Conservation (phyloP, 2,888 invertebrate species). For the Tetragonisca angustula region DNA sequence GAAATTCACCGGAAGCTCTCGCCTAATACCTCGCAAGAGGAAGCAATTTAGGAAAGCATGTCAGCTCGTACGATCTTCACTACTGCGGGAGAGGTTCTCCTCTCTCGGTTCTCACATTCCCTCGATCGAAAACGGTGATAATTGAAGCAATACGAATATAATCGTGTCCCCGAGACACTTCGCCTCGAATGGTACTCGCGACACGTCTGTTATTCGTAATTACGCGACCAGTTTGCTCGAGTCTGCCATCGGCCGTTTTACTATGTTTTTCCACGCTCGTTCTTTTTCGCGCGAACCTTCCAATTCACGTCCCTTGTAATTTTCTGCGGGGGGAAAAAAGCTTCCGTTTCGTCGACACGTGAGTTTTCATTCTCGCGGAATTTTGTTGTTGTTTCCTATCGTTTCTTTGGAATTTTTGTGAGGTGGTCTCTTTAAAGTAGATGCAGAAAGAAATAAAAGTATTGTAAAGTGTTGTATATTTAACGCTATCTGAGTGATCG, state of each 20-base stretch:
- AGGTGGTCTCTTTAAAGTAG: too few species aligned
- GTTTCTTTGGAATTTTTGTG: background rate
- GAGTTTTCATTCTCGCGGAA: background rate
- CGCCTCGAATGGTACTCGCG: background rate
- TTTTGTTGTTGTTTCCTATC: too few species aligned
- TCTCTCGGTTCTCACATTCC: conserved; percentile 17
- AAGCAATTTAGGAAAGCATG: conserved; percentile 59
- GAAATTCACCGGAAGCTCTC: conserved; percentile 45
- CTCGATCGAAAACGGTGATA: conserved; percentile 19
- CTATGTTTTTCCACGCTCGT: background rate
- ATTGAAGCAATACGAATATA: conserved; percentile 20
- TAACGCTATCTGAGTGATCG: too few species aligned
- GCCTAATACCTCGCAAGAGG: conserved; percentile 58
- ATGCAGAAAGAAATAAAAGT: too few species aligned
- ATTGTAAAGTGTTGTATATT: too few species aligned
- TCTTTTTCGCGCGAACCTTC: background rate
- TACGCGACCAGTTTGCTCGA: background rate
- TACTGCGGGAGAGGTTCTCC: background rate
- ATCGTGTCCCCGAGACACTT: background rate
- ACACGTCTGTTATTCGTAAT: conserved; percentile 9
- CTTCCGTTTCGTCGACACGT: too few species aligned
- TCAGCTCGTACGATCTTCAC: conserved; percentile 4
- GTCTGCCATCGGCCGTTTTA: background rate
- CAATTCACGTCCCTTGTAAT: background rate
- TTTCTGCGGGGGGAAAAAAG: background rate